Conservation (phyloP, 2,797 vertebrate species). For the Graptemys geographica region DNA sequence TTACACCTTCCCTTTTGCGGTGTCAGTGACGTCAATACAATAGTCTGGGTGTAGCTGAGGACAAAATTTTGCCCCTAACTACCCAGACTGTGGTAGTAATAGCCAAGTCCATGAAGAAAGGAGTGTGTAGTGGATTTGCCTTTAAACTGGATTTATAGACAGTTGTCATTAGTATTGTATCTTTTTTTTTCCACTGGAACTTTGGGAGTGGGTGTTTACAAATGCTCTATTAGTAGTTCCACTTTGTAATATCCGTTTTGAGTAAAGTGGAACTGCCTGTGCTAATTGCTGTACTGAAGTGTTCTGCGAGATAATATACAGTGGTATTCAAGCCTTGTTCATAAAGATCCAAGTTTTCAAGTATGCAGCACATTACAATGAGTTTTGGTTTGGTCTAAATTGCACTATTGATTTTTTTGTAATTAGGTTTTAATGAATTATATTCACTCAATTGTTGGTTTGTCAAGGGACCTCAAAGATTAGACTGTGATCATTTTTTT, state of each 20-base stretch:
- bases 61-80: background rate
- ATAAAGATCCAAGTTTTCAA: conserved; percentile 50
- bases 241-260: conserved; percentile 8
- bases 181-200: background rate
- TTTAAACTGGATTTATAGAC: background rate
- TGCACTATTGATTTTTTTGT: conserved; percentile 72
- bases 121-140: conserved; percentile 8
- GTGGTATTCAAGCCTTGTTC: conserved; percentile 33
- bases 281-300: conserved; percentile 57
- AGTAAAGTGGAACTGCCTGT: conserved; percentile 30
- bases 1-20: rapidly evolving
- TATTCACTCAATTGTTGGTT: conserved; percentile 44
- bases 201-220: conserved; percentile 36
- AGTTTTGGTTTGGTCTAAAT: conserved; percentile 67
- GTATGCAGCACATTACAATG: conserved; percentile 52
- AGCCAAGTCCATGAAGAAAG: background rate
- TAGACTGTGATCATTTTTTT: conserved; percentile 23
- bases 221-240: background rate
- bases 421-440: conserved; percentile 78
- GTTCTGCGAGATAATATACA: background rate
- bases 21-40: background rate
- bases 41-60: background rate
- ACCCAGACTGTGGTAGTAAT: background rate
- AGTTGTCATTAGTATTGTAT: conserved; percentile 22
- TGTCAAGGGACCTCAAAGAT: conserved; percentile 46